Percentiles rank a stretch among this genome's conserved stretches.
Conservation (phyloP, 2,888 invertebrate genomes). For the Patella ulyssiponensis region DNA sequence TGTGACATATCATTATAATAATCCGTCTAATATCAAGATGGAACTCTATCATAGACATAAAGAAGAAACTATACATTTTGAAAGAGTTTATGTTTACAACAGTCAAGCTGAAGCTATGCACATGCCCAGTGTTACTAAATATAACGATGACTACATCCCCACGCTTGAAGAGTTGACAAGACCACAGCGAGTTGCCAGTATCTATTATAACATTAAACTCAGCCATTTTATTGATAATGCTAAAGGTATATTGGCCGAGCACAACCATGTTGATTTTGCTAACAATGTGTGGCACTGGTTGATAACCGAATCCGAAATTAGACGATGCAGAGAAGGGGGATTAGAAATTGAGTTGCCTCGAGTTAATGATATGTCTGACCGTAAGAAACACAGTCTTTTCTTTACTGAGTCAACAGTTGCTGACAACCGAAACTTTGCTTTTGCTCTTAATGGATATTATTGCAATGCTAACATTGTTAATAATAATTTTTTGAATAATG, state of each 20-base stretch:
- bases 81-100: constrained; percentile 50
- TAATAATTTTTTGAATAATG: constrained; percentile 88
- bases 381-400: constrained; percentile 82
- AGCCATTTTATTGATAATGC: constrained; percentile 90
- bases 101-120: constrained; percentile 66
- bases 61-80: constrained; percentile 61
- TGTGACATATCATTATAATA: constrained; percentile 70
- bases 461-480: constrained; percentile 88
- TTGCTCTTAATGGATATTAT: constrained; percentile 93
- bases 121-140: constrained; percentile 70
- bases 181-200: constrained; percentile 88
- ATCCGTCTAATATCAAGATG: constrained; percentile 67
- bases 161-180: constrained; percentile 73
- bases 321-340: constrained; percentile 88
- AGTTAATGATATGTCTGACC: constrained; percentile 75
- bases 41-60: constrained; percentile 68
- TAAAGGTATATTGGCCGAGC: constrained; percentile 85
- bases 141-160: constrained; percentile 68
- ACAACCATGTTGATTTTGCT: constrained; percentile 91
- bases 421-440: constrained; percentile 86
- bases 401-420: constrained; percentile 90
- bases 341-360: constrained; percentile 91
- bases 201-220: constrained; percentile 89
- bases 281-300: constrained; percentile 98
- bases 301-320: constrained; percentile 87